phyloP scores from a whole-genome alignment of 2,888 invertebrate species.

The Adineta ricciae region DNA sequence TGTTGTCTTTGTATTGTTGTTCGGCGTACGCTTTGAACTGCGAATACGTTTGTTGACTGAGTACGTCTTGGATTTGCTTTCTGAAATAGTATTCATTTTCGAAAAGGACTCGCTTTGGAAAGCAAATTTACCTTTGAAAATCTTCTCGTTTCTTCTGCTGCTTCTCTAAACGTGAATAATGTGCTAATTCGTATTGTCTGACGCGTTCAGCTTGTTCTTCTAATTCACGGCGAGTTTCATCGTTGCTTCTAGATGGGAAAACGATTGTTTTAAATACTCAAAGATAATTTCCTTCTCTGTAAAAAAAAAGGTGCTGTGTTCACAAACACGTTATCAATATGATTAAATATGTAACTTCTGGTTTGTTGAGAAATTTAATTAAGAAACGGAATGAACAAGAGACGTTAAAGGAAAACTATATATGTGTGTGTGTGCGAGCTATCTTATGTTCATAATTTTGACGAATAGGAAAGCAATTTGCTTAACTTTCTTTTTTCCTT shows the following conservation, averaged over 20 bases:
- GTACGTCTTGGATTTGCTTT: constrained; percentile 59
- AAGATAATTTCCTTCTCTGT: too few relatives aligned
- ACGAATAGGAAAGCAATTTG: not conserved
- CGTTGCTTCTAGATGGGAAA: constrained; percentile 37
- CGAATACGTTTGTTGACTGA: constrained; percentile 64
- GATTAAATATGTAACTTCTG: not conserved
- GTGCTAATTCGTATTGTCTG: constrained; percentile 58
- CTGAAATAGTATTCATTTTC: not conserved
- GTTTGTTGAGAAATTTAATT: not conserved
- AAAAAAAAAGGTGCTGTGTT: too few relatives aligned
- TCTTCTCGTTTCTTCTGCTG: constrained; percentile 39
- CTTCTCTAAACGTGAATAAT: constrained; percentile 55
- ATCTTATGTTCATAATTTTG: not conserved
- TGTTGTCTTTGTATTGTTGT: constrained; percentile 66
- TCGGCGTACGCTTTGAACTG: constrained; percentile 84
- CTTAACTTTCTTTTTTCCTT: not conserved
- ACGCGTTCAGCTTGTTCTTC: constrained; percentile 43
- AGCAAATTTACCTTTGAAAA: constrained; percentile 26
- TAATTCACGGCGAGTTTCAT: constrained; percentile 51
- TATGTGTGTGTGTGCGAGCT: not conserved
- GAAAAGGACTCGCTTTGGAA: not conserved
- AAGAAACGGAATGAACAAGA: not conserved
- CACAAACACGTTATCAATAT: not conserved
- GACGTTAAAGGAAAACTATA: not conserved
- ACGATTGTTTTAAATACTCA: too few relatives aligned